These are phyloP conservation scores for Sturmia bella DNA, from an alignment of 2,888 invertebrate species.

Conservation along the genomic window DNA sequence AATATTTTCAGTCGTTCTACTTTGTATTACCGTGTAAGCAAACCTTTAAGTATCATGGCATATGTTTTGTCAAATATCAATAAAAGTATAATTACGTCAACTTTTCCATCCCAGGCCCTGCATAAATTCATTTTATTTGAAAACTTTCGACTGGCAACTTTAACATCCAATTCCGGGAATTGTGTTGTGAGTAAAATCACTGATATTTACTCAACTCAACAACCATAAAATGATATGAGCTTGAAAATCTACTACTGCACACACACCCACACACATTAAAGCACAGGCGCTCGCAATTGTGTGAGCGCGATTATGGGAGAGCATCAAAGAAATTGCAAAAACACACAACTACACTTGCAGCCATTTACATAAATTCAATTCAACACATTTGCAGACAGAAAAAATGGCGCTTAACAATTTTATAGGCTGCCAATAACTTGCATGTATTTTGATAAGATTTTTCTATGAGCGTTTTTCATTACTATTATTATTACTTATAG, in stretches of 20 bases:
- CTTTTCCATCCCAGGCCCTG: not conserved
- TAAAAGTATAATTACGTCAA: no score
- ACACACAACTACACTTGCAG: conserved; percentile 21
- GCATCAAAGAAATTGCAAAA: not conserved
- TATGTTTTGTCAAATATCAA: no score
- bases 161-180: conserved; percentile 60
- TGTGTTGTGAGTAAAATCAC: conserved; percentile 14
- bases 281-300: not conserved
- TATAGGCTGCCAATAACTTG: not conserved
- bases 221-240: conserved; percentile 21
- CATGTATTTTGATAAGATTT: not conserved
- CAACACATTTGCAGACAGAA: conserved; percentile 41
- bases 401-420: conserved; percentile 51
- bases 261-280: not conserved
- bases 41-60: no score
- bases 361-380: conserved; percentile 8
- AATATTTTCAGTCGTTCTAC: no score
- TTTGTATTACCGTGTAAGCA: no score
- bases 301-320: not conserved
- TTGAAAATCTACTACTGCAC: not conserved
- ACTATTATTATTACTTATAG: not conserved
- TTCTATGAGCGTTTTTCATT: not conserved
- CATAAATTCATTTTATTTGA: not conserved
- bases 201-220: not conserved
- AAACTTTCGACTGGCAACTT: conserved; percentile 33